phyloP scores from a whole-genome alignment of 2,888 invertebrate species.

The Sphaeridia pumilis region DNA sequence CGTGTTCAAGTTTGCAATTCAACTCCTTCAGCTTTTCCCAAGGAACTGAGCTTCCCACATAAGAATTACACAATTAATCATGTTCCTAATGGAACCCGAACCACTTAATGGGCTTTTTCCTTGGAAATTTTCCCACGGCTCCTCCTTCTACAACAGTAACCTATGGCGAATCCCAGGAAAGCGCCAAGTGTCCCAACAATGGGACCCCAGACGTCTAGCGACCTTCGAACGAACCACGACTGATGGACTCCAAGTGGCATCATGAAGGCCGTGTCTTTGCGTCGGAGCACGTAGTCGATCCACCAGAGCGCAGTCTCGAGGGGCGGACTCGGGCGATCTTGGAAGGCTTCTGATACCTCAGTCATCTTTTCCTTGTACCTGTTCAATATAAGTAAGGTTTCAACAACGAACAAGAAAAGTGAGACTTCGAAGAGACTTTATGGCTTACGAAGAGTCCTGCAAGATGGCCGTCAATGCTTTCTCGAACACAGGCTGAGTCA shows the following conservation, averaged over 20 bases:
- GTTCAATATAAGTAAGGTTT: no score
- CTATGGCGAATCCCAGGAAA: no score
- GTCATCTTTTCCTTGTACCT: slow-evolving; percentile 18
- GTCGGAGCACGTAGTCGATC: slow-evolving; percentile 21
- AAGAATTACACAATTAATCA: no score
- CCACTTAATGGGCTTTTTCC: no score
- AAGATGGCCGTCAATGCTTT: slow-evolving; percentile 13
- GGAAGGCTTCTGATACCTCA: slow-evolving; percentile 16
- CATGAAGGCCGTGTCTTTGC: neutral
- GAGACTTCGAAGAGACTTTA: no score
- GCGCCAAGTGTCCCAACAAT: slow-evolving; percentile 3
- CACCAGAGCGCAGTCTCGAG: slow-evolving; percentile 19
- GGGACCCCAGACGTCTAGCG: slow-evolving; percentile 7
- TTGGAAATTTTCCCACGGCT: no score
- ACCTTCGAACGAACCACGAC: slow-evolving; percentile 7
- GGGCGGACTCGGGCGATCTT: slow-evolving; percentile 17
- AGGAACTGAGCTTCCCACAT: no score
- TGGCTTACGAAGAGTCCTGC: slow-evolving; percentile 15
- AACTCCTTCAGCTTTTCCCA: no score
- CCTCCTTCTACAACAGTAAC: no score
- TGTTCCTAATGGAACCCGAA: no score
- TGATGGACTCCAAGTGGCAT: slow-evolving; percentile 2
- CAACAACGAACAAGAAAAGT: no score
- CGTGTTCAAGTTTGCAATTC: no score
- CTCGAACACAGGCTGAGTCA: slow-evolving; percentile 41